Percentiles rank a stretch among this genome's conserved stretches.
Conservation (phyloP, 2,113 vertebrate species). For the Maccullochella peelii region DNA sequence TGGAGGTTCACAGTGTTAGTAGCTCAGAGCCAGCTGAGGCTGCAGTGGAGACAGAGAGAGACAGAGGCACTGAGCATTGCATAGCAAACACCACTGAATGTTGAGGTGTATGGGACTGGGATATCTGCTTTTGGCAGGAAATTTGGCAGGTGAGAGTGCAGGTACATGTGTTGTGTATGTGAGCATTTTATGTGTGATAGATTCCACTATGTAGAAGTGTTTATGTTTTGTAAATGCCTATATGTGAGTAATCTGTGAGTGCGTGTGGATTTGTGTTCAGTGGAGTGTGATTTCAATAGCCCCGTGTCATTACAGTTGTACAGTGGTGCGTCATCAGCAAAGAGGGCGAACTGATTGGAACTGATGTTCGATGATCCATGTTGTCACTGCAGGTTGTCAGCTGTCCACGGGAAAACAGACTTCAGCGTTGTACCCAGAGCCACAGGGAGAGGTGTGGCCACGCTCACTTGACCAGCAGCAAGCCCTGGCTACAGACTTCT, state of each 20-base stretch:
- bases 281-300: not conserved
- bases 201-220: not conserved
- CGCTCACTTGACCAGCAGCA: slow-evolving; percentile 67
- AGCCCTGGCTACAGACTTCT: slow-evolving; percentile 64
- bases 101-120: slow-evolving; percentile 54
- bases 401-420: slow-evolving; percentile 68
- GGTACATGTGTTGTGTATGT: not conserved
- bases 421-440: slow-evolving; percentile 58
- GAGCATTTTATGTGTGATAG: not conserved
- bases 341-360: slow-evolving; percentile 24
- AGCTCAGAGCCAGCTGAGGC: slow-evolving; percentile 76
- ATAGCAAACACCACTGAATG: slow-evolving; percentile 51
- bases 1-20: slow-evolving; percentile 72
- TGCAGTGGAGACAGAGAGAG: slow-evolving; percentile 66
- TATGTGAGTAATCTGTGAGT: not conserved
- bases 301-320: not conserved
- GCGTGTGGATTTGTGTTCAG: not conserved
- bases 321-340: not conserved
- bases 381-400: slow-evolving; percentile 68
- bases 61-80: slow-evolving; percentile 58
- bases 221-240: not conserved
- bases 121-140: slow-evolving; percentile 55
- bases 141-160: slow-evolving; percentile 61
- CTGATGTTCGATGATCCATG: slow-evolving; percentile 36
- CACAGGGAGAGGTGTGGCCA: slow-evolving; percentile 70